Evolutionary conservation across 2,113 vertebrate genomes (phyloP).

Genomic region (Solenodon paradoxus): DNA sequence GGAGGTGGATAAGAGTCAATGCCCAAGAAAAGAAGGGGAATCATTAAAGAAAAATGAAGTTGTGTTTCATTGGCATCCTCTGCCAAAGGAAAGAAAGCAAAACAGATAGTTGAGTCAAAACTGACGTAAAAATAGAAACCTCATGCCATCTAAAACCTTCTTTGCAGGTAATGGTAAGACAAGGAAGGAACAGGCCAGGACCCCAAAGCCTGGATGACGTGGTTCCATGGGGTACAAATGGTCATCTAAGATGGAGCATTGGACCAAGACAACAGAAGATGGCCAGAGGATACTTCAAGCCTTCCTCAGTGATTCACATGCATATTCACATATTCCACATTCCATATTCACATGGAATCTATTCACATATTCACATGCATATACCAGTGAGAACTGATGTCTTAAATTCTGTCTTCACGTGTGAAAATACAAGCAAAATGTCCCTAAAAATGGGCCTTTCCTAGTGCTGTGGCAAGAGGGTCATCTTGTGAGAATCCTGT

Average conservation of each 20-base stretch:
- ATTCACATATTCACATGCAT: neutral
- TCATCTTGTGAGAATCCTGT: neutral
- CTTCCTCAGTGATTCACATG: neutral
- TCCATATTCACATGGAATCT: no score
- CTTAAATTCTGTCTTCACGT: neutral
- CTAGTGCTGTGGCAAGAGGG: neutral
- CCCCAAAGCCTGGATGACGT: neutral
- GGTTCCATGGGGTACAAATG: neutral
- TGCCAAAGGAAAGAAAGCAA: neutral
- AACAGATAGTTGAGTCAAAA: neutral
- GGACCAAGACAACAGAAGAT: neutral
- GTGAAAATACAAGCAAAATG: neutral
- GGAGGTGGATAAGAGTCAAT: neutral
- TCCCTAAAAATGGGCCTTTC: neutral
- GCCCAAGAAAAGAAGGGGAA: neutral
- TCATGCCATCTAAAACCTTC: neutral
- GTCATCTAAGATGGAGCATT: neutral
- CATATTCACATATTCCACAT: no score
- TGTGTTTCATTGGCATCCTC: neutral
- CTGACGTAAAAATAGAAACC: neutral
- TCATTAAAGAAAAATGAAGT: neutral
- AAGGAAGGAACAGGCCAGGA: neutral
- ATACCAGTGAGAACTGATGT: neutral
- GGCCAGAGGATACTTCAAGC: no score
- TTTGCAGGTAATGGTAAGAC: neutral